Evolutionary conservation across 2,113 vertebrate genomes (phyloP).

Genomic region (Oncorhynchus gorbuscha): DNA sequence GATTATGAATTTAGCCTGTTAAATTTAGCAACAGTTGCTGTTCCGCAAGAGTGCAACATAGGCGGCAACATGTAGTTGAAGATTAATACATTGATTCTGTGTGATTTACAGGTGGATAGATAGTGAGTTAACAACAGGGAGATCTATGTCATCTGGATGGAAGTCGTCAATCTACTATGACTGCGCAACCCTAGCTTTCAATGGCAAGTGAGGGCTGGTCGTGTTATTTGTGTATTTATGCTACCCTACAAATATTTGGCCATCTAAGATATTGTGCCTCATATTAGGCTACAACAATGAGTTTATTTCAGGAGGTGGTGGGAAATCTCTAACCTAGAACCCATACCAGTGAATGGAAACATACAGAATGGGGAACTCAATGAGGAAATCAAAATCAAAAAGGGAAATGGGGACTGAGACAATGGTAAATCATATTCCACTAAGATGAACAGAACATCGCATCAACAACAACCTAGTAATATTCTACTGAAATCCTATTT

Average conservation of each 20-base stretch:
- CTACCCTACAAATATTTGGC: not conserved
- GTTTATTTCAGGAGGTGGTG: not conserved
- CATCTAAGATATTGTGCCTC: too few species aligned
- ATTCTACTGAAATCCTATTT: constrained; percentile 23
- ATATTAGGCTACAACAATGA: too few species aligned
- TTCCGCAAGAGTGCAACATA: not conserved
- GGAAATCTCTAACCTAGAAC: not conserved
- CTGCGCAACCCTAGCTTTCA: not conserved
- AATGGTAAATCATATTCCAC: not conserved
- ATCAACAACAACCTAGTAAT: constrained; percentile 25
- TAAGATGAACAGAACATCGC: constrained; percentile 5
- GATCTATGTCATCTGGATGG: not conserved
- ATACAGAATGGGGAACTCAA: not conserved
- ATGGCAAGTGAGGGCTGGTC: not conserved
- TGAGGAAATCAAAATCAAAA: not conserved
- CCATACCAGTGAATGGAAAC: not conserved
- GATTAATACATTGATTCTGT: not conserved
- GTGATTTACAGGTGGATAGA: too few species aligned
- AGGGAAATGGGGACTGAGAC: not conserved
- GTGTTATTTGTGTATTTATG: not conserved
- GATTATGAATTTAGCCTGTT: not conserved
- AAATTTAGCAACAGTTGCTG: not conserved
- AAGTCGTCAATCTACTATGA: not conserved
- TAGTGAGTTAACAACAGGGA: too few species aligned
- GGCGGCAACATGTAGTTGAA: not conserved